A percentile compares a stretch with the other conserved stretches of the same genome.
Evolutionary conservation across 2,888 invertebrate genomes (phyloP).

Genomic region (Linhomoeus sp.): DNA sequence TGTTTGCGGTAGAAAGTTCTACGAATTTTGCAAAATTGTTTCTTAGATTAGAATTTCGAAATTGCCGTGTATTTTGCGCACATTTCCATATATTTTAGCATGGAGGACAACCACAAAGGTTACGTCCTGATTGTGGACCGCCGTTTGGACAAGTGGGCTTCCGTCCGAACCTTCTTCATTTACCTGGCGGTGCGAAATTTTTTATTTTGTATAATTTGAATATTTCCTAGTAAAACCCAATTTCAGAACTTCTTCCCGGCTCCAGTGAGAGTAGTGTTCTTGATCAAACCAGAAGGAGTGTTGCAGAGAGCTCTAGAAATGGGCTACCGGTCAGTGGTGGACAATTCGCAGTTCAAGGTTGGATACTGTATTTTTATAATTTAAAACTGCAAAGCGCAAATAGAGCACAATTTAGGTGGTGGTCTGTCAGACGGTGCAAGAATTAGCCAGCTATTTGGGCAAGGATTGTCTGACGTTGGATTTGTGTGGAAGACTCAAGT

Average conservation of each 20-base stretch:
- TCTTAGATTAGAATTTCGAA: slow-evolving; percentile 4
- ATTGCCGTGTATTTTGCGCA: too few species aligned
- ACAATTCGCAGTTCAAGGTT: slow-evolving; percentile 74
- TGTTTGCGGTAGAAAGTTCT: too few species aligned
- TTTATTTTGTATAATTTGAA: background rate
- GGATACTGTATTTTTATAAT: slow-evolving; percentile 16
- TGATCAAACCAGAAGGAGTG: slow-evolving; percentile 74
- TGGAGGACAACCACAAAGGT: slow-evolving; percentile 81
- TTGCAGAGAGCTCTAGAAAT: slow-evolving; percentile 89
- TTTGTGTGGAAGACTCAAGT: slow-evolving; percentile 65
- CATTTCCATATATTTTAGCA: too few species aligned
- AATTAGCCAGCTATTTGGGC: slow-evolving; percentile 65
- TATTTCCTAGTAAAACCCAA: too few species aligned
- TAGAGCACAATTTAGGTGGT: too few species aligned
- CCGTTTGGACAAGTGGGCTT: slow-evolving; percentile 83
- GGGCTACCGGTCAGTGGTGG: slow-evolving; percentile 54
- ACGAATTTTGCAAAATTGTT: too few species aligned
- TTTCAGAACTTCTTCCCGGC: slow-evolving; percentile 74
- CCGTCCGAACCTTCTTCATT: slow-evolving; percentile 49
- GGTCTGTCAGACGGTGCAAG: slow-evolving; percentile 60
- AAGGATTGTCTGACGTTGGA: slow-evolving; percentile 54
- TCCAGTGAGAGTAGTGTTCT: slow-evolving; percentile 75
- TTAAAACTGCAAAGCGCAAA: too few species aligned
- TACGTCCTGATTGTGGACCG: slow-evolving; percentile 88
- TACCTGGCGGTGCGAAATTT: background rate